Conservation (phyloP, 1,140 invertebrate species). For the Eriosoma lanigerum region DNA sequence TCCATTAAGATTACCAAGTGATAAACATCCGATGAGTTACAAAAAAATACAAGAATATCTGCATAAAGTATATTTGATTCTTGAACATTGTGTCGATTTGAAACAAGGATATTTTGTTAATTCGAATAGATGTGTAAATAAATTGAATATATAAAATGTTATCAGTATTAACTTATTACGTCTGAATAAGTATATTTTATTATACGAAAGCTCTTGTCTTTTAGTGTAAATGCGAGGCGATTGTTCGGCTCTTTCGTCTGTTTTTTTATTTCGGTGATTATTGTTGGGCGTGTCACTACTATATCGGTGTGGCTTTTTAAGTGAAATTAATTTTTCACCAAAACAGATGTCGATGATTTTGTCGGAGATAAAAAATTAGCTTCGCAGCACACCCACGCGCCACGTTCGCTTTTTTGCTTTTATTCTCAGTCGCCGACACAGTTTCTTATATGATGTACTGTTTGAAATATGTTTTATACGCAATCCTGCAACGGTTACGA, state of each 20-base stretch:
- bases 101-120: too few species aligned
- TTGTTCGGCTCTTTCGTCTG: neutral
- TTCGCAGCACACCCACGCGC: neutral
- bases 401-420: neutral
- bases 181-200: too few species aligned
- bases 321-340: conserved; percentile 24
- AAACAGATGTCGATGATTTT: conserved; percentile 41
- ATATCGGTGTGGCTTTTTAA: conserved; percentile 1
- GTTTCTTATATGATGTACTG: neutral
- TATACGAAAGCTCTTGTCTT: neutral
- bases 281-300: neutral
- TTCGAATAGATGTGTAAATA: too few species aligned
- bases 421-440: conserved; percentile 3
- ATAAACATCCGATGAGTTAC: too few species aligned
- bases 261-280: neutral
- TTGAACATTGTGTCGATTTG: too few species aligned
- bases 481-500: neutral
- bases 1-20: too few species aligned
- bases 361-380: conserved; percentile 36
- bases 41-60: too few species aligned
- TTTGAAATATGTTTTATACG: neutral
- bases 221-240: neutral
- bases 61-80: too few species aligned
- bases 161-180: too few species aligned
- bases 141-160: too few species aligned